Evolutionary conservation across 2,888 invertebrate genomes (phyloP).

Genomic region (Apocheima hispidaria): DNA sequence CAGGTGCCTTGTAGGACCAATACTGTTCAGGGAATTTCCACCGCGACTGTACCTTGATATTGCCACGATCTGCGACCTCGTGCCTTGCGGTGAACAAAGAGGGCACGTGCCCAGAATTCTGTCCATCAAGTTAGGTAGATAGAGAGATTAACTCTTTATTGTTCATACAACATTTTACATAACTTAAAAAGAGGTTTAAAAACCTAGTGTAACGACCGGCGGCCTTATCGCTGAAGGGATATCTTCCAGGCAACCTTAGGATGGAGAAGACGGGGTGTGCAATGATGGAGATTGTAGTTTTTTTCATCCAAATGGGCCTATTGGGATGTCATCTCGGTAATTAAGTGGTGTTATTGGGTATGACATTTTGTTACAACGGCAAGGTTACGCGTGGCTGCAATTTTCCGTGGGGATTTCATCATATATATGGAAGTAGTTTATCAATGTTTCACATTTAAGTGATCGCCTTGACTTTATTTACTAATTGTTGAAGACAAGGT

Average conservation of each 20-base stretch:
- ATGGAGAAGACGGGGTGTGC: no score
- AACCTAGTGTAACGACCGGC: no score
- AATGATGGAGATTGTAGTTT: no score
- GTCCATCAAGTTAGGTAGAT: slow-evolving; percentile 50
- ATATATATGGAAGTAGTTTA: slow-evolving; percentile 7
- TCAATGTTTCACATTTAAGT: slow-evolving; percentile 1
- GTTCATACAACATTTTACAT: no score
- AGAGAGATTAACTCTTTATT: no score
- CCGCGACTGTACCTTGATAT: slow-evolving; percentile 36
- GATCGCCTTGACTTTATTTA: slow-evolving; percentile 3
- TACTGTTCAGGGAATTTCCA: slow-evolving; percentile 43
- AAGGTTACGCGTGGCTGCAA: slow-evolving; percentile 30
- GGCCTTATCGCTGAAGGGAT: no score
- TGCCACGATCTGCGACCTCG: slow-evolving; percentile 47
- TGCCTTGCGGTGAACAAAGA: slow-evolving; percentile 52
- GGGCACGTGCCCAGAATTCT: slow-evolving; percentile 57
- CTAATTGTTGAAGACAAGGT: background rate
- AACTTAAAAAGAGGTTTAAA: no score
- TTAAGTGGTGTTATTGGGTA: slow-evolving; percentile 44
- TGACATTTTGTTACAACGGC: slow-evolving; percentile 34
- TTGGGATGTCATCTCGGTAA: slow-evolving; percentile 43
- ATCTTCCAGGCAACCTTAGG: background rate
- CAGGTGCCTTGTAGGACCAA: slow-evolving; percentile 33
- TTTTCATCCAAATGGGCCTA: slow-evolving; percentile 40
- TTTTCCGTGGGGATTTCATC: slow-evolving; percentile 28